Percentiles rank a stretch among this genome's conserved stretches.
phyloP scores from a whole-genome alignment of 2,113 vertebrate species.

The Arenaria interpres region DNA sequence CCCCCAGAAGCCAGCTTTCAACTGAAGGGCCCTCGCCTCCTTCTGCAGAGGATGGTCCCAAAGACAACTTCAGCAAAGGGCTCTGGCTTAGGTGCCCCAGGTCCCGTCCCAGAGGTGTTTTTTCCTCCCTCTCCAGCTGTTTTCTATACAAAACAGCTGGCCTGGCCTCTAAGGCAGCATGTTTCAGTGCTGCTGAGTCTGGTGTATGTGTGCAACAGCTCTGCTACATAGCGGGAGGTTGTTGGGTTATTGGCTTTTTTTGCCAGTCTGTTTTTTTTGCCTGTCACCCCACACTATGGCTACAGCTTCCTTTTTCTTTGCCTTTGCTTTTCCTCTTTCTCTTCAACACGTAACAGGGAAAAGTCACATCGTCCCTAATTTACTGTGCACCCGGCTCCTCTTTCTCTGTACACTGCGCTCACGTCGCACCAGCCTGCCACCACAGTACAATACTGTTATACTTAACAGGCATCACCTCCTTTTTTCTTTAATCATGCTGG shows the following conservation, averaged over 20 bases:
- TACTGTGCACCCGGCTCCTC: neutral
- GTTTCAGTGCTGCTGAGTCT: neutral
- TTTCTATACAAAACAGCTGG: neutral
- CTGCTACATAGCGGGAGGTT: neutral
- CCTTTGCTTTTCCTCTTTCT: neutral
- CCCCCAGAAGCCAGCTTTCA: neutral
- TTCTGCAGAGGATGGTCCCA: neutral
- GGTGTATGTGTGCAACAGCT: neutral
- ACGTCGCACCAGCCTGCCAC: neutral
- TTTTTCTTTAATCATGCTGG: neutral
- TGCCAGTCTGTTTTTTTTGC: neutral
- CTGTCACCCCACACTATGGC: neutral
- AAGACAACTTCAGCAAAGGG: neutral
- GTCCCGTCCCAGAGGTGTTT: neutral
- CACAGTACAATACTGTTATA: neutral
- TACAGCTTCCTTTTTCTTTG: neutral
- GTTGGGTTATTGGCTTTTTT: neutral
- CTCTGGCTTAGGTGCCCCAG: neutral
- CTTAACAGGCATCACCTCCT: neutral
- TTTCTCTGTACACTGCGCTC: fast-evolving
- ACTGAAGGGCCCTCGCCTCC: neutral
- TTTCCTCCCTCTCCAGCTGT: neutral
- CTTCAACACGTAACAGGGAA: neutral
- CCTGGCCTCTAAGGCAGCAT: neutral
- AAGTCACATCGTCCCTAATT: neutral